These are phyloP conservation scores for Lithobates sylvaticus DNA, from an alignment of 2,797 vertebrate species.

Conservation along the genomic window DNA sequence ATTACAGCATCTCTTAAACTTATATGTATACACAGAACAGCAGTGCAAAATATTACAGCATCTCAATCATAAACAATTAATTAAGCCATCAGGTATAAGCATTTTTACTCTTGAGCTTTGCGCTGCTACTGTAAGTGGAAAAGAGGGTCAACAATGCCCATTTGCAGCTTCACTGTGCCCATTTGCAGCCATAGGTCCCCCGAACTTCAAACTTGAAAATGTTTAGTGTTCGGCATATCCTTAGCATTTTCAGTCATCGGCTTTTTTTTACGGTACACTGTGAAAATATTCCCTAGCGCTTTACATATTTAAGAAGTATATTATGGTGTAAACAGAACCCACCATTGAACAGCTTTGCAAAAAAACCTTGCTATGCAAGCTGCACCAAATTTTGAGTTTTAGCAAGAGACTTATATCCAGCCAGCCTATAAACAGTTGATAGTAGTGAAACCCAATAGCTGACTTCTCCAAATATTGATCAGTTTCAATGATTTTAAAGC, in stretches of 20 bases:
- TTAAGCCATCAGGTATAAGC: slow-evolving; percentile 70
- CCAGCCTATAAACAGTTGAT: slow-evolving; percentile 50
- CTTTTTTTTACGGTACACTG: slow-evolving; percentile 68
- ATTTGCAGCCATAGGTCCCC: no score
- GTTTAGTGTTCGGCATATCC: slow-evolving; percentile 74
- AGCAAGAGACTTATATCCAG: slow-evolving; percentile 18
- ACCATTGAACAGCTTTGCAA: slow-evolving; percentile 42
- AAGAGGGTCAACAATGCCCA: no score
- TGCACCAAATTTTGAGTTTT: no score
- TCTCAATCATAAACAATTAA: slow-evolving; percentile 76
- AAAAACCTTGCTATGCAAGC: no score
- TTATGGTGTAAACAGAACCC: slow-evolving; percentile 44
- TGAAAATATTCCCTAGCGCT: slow-evolving; percentile 69
- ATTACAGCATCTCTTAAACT: slow-evolving; percentile 69
- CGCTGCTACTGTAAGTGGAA: no score
- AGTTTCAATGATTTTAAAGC: no score
- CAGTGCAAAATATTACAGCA: slow-evolving; percentile 69
- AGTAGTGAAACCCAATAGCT: slow-evolving; percentile 17
- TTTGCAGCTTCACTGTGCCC: no score
- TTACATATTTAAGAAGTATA: slow-evolving; percentile 58
- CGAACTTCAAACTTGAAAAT: slow-evolving; percentile 75
- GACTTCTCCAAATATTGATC: slow-evolving; percentile 30
- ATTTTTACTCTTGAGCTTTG: slow-evolving; percentile 72
- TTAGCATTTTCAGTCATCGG: slow-evolving; percentile 78
- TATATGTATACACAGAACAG: slow-evolving; percentile 68